Base-by-base conservation (phyloP, 23 tunicate species). In the Halocynthia aurantium region DNA sequence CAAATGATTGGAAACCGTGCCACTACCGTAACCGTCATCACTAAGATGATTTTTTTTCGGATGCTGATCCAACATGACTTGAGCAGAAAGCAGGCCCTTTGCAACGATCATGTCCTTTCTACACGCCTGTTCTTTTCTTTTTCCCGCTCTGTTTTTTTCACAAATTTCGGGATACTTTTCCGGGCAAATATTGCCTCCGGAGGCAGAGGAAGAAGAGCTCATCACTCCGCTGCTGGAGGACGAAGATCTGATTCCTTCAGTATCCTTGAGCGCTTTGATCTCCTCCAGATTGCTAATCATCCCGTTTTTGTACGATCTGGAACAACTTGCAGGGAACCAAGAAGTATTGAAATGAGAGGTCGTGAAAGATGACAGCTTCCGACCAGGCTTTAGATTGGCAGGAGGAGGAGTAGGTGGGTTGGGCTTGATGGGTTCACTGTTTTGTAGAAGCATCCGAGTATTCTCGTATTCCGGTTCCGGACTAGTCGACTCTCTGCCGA, bases 21-120 rank as follows among this genome's bases (percentile, higher is more conserved):
- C 44, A 31, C 44, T 31, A 4, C 44, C 44, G 44, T 31, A 31
- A 0, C 44, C 44, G 44, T 31, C 44, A 31, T 31, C 44, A 31
- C 44, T 31, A 31, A 31, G 44, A 31, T 31, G 44, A 31, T 31
- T 31, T 31, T 31, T 31, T 31, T 31, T 31, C 1, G 44, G 44
- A 31, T 31, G 44, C 44, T 31, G 44, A 31, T 31, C 44, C 44
- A 31, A 31, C 44, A 31, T 31, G 44, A 31, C 44, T 31, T 86
- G 92, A 20, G 92, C 92, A 10, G 92, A 80, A 31, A 86, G 75
- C 6, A 86, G 72, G n/a, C 85, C 92, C 62, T 86, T 86, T 51
- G 85, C 85, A 50, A 81, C 85, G 70, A 86, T 81, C 49, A 76
- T 57, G 56, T 76, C 92, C 51, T 70, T 81, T 55, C 84, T 44